Evolutionary conservation across 2,888 invertebrate genomes (phyloP).

Genomic region (Rhyacophila evoluta): DNA sequence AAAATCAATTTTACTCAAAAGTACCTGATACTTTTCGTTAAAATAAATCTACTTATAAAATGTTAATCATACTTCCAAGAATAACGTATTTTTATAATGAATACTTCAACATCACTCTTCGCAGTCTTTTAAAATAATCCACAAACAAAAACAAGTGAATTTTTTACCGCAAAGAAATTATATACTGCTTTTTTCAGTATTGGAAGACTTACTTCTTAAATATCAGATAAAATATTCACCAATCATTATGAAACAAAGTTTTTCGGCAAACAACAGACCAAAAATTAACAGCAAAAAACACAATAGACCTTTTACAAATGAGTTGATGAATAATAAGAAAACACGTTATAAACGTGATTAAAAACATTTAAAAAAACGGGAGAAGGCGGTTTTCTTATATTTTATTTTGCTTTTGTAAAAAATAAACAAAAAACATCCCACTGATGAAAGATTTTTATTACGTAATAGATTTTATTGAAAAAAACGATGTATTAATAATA

Average conservation of each 20-base stretch:
- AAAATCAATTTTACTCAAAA: too few relatives aligned
- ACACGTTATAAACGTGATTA: background rate
- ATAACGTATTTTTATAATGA: too few relatives aligned
- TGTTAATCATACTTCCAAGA: too few relatives aligned
- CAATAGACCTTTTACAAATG: background rate
- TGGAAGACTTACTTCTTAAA: background rate
- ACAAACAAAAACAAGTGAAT: background rate
- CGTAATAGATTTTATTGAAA: background rate
- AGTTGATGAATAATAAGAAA: background rate
- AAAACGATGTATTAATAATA: background rate
- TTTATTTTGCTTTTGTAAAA: too few relatives aligned
- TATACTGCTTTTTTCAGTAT: background rate
- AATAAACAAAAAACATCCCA: background rate
- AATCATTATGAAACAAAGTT: background rate
- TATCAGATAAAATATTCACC: background rate
- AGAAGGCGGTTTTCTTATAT: too few relatives aligned
- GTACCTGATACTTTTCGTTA: too few relatives aligned
- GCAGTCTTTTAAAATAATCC: background rate
- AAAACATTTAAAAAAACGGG: background rate
- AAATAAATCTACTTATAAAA: too few relatives aligned
- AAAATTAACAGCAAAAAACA: background rate
- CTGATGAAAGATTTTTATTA: background rate
- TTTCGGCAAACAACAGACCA: background rate
- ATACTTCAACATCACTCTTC: too few relatives aligned
- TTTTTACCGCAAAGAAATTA: background rate